phyloP scores from a whole-genome alignment of 2,113 vertebrate genomes.

The Takifugu bimaculatus region DNA sequence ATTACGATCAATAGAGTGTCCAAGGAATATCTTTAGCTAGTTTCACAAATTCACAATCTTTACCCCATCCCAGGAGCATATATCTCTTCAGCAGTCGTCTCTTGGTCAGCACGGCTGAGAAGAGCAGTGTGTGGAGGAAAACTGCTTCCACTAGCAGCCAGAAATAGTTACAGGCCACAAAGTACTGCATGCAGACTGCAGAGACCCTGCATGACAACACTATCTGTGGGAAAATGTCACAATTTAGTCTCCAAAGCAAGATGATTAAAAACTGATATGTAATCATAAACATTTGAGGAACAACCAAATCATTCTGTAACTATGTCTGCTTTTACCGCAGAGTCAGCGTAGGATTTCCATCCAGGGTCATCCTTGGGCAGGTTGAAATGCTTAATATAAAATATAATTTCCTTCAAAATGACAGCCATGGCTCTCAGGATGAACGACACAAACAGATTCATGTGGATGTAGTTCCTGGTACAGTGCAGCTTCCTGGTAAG shows the following conservation, averaged over 20 bases:
- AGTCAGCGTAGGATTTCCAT: constrained; percentile 80
- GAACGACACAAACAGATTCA: constrained; percentile 94
- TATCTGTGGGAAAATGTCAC: constrained; percentile 63
- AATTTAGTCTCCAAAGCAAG: too few relatives aligned
- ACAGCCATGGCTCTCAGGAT: constrained; percentile 83
- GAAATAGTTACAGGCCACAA: constrained; percentile 86
- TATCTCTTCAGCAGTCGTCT: constrained; percentile 82
- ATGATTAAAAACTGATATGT: too few relatives aligned
- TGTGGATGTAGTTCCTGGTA: constrained; percentile 96
- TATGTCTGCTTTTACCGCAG: constrained; percentile 68
- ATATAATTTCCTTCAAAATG: constrained; percentile 82
- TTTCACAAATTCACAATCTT: constrained; percentile 7
- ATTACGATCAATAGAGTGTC: neutral
- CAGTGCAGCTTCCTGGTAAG: constrained; percentile 91
- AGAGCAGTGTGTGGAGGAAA: constrained; percentile 85
- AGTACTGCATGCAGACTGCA: constrained; percentile 89
- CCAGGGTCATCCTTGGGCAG: constrained; percentile 77
- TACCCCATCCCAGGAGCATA: constrained; percentile 91
- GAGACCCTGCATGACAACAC: constrained; percentile 78
- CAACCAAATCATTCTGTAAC: neutral
- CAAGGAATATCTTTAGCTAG: neutral
- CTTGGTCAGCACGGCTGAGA: constrained; percentile 83
- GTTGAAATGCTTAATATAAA: constrained; percentile 75
- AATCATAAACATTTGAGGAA: too few relatives aligned
- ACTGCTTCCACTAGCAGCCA: constrained; percentile 94